Evolutionary conservation across 1,140 invertebrate species (phyloP), one percentile per base, ranked within the genome.

Genomic region (Akabosia matsudoensis): DNA sequence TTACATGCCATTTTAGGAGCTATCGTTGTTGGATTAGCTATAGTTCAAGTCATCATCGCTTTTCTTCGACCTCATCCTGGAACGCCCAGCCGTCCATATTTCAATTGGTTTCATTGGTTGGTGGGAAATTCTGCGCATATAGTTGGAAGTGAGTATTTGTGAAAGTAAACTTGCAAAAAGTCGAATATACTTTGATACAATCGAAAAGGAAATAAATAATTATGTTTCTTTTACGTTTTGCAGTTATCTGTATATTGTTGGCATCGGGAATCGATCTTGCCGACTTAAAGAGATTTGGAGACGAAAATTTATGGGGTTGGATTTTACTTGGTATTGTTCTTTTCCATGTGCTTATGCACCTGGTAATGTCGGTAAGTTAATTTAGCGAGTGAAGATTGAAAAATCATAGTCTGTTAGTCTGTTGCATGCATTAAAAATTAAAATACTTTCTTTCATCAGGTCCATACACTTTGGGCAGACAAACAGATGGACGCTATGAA

Each of bases 101-200:
- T 98, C 87, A 99, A 99, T 85, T 98, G 96, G 96, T 82, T 90
- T 18, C 96, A 98, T 85, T 98, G 95, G 94, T 86, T 93, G 54
- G 89, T 94, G 79, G 96, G 96, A 67, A 97, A 97, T 84, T 85
- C 90, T n/a, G 95, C 95, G 1, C 94, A 97, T 83, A 93, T 97
- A 80, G 87, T 96, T 74, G 93, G 90, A 83, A 93, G 95, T 97
- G 88, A 89, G 91, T 89, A 18, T 18, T 45, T 18, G 18, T 45
- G 37, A 7, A 75, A 56, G 67, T n/a, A 7, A 64, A 52, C 33
- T 70, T 70, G 28, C 33, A 18, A 72, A 75, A 75, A 3, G 26
- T 33, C n/a, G n/a, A n/a, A n/a, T n/a, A n/a, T n/a, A n/a, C n/a
- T n/a, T n/a, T n/a, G n/a, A n/a, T 45, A 45, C 18, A 7, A 45